A percentile compares a stretch with the other conserved stretches of the same genome.
phyloP scores from a whole-genome alignment of 1,140 invertebrate genomes.

The Zaprionus lachaisei region DNA sequence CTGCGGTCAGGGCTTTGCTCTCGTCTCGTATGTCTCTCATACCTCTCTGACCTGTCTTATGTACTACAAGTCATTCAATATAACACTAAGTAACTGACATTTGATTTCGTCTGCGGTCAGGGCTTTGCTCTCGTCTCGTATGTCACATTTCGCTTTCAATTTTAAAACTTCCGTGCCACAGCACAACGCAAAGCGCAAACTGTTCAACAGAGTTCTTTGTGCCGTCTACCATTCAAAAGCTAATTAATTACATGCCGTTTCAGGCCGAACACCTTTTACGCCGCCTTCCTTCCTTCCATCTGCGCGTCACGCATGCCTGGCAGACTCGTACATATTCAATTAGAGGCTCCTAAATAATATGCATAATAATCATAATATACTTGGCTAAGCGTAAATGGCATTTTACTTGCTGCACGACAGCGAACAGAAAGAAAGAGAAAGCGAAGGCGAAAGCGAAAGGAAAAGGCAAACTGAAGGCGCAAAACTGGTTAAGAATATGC shows the following conservation, averaged over 20 bases:
- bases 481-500: conserved; percentile 21
- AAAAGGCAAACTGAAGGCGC: not conserved
- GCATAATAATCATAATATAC: conserved; percentile 66
- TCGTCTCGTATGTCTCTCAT: not conserved
- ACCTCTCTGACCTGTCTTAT: not conserved
- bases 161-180: not conserved
- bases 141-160: not conserved
- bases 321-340: conserved; percentile 63
- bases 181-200: not conserved
- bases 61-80: conserved; percentile 5
- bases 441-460: not conserved
- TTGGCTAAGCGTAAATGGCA: conserved; percentile 63
- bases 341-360: conserved; percentile 73
- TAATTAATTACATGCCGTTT: conserved; percentile 70
- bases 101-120: not conserved
- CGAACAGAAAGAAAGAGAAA: conserved; percentile 16
- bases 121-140: not conserved
- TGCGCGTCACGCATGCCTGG: conserved; percentile 21
- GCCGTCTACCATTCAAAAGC: conserved; percentile 19
- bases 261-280: conserved; percentile 33
- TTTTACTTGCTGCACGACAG: conserved; percentile 41
- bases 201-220: not conserved
- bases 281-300: not conserved
- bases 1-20: not conserved
- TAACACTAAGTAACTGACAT: not conserved